Percentiles rank a stretch among this genome's conserved stretches.
phyloP scores from a whole-genome alignment of 2,888 invertebrate species.

The Leptogaster cylindrica region DNA sequence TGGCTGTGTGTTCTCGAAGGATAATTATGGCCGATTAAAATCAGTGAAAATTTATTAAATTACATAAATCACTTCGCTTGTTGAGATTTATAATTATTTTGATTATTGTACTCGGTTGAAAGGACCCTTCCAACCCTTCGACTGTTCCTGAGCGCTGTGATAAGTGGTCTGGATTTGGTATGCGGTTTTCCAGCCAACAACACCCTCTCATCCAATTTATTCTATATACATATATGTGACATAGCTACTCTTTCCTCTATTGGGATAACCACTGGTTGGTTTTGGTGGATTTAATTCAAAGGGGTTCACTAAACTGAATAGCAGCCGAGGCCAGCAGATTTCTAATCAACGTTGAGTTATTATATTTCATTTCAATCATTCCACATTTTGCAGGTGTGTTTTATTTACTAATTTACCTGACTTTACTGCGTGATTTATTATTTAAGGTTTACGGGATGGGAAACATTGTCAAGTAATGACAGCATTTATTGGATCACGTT shows the following conservation, averaged over 20 bases:
- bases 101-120: slow-evolving; percentile 44
- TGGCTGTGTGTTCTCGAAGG: slow-evolving; percentile 45
- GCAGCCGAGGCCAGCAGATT: slow-evolving; percentile 36
- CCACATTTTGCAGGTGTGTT: no score
- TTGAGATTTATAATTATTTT: slow-evolving; percentile 47
- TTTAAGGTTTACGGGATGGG: no score
- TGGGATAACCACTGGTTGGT: slow-evolving; percentile 15
- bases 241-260: background rate
- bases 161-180: background rate
- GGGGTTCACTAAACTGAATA: slow-evolving; percentile 19
- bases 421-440: no score
- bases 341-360: no score
- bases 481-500: no score
- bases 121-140: background rate
- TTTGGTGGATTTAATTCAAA: background rate
- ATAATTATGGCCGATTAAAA: slow-evolving; percentile 59
- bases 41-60: slow-evolving; percentile 59
- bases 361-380: no score
- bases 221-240: slow-evolving; percentile 5
- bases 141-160: background rate
- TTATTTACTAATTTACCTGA: no score
- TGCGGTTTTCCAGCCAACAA: slow-evolving; percentile 23
- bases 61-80: slow-evolving; percentile 55
- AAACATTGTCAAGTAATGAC: no score
- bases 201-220: background rate